phyloP scores from a whole-genome alignment of 2,888 invertebrate species.

The Heterodera filipjevi region DNA sequence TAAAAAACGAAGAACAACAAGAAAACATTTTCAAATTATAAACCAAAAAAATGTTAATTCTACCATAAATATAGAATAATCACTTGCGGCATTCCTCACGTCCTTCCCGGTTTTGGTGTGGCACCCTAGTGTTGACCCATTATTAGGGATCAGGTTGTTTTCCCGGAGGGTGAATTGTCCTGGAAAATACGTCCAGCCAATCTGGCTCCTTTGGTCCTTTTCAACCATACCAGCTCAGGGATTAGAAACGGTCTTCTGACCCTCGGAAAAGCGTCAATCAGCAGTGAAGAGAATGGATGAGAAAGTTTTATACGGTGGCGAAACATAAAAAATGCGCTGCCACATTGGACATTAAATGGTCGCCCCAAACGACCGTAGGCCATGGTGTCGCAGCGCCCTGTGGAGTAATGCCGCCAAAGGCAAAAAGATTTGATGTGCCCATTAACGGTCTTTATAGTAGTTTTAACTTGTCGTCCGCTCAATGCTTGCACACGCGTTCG shows the following conservation, averaged over 20 bases:
- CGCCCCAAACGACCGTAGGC: conserved; percentile 6
- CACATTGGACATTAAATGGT: background rate
- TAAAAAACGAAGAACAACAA: background rate
- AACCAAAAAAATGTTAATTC: too few species aligned
- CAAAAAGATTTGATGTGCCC: background rate
- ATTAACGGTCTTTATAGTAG: background rate
- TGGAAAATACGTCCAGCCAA: background rate
- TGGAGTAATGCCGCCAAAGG: conserved; percentile 3
- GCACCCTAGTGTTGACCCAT: too few species aligned
- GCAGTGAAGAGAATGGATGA: conserved; percentile 3
- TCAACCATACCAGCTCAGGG: background rate
- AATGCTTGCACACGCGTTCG: background rate
- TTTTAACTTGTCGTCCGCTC: background rate
- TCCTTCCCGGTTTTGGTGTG: too few species aligned
- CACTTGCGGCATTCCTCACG: background rate
- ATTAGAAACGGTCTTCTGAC: background rate
- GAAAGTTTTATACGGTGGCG: conserved; percentile 1
- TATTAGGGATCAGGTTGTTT: too few species aligned
- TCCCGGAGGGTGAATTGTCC: background rate
- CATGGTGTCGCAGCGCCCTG: background rate
- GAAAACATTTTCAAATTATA: too few species aligned
- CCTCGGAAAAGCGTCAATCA: background rate
- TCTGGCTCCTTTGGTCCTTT: background rate
- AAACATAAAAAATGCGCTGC: conserved; percentile 14
- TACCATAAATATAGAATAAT: too few species aligned